A percentile compares a stretch with the other conserved stretches of the same genome.
Conservation (phyloP, 2,888 invertebrate genomes). For the Euclidia mi region DNA sequence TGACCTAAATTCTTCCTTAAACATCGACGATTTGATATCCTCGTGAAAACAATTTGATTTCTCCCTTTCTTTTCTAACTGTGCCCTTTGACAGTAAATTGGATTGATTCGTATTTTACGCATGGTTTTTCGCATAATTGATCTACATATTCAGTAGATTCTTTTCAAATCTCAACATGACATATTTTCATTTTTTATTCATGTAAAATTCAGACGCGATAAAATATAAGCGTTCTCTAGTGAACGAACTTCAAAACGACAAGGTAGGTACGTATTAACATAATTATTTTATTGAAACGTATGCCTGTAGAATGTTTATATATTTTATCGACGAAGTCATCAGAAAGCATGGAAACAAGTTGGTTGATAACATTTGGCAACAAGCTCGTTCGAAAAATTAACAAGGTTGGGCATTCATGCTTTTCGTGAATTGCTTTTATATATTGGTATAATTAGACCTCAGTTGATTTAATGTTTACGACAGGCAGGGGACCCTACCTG, state of each 20-base stretch:
- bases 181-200: neutral
- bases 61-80: slow-evolving; percentile 72
- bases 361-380: no score
- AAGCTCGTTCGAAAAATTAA: no score
- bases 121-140: slow-evolving; percentile 63
- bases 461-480: no score
- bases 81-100: slow-evolving; percentile 72
- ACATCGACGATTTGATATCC: slow-evolving; percentile 87
- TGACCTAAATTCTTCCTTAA: slow-evolving; percentile 87
- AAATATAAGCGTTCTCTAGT: slow-evolving; percentile 1
- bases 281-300: neutral
- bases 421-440: no score
- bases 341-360: no score
- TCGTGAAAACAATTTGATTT: slow-evolving; percentile 86
- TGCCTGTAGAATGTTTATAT: neutral
- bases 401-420: no score
- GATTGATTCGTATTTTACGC: slow-evolving; percentile 71
- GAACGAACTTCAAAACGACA: neutral
- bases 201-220: neutral
- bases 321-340: no score
- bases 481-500: no score
- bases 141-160: slow-evolving; percentile 35
- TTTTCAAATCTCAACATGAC: neutral
- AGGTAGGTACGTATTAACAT: neutral
- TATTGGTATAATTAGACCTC: no score